Evolutionary conservation across 2,888 invertebrate species (phyloP), one percentile per base, ranked within the genome.

Genomic region (Stenichneumon culpator): DNA sequence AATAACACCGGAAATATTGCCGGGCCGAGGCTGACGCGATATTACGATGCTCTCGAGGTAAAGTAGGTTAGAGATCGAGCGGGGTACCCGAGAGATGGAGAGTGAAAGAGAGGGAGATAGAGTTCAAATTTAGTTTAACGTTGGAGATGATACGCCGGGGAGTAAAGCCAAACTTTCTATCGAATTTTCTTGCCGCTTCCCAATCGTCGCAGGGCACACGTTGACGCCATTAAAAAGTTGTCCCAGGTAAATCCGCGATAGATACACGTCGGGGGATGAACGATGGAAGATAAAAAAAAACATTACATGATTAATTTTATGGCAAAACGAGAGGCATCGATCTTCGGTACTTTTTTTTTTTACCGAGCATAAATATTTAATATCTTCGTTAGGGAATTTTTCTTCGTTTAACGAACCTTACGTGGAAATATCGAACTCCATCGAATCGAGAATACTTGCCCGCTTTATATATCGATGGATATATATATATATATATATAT

Each of bases 371-470:
- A 79, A 82, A 84, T 82, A 82, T 84, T 79, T 79, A 63, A 82
- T 70, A 82, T 84, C 74, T 79, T 84, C 84, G 74, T 79, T 82
- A 79, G 82, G 11, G 3, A 67, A 82, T 47, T 85, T 82, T 85
- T 82, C 60, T 54, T 79, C 78, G 68, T 72, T 77, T 87, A 87
- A 84, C 86, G 79, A 87, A 82, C 65, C 79, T 87, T 86, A 79
- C 78, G 83, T 84, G 82, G 81, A 83, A 85, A 87, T 86, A 80
- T 80, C 73, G 82, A 75, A 75, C 25, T 67, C 57, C 14, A 54
- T 74, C 50, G 69, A 70, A 84, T 82, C 57, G 52, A 57, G 36
- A 28, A 22, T 69, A 70, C 52, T 52, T 63, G n/a, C 47, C 28
- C 67, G 14, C 6, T 16, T 28, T 54, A 32, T 72, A 72, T 44